These are phyloP conservation scores for Caligus rogercresseyi DNA, from an alignment of 1,140 invertebrate species.

Conservation along the genomic window DNA sequence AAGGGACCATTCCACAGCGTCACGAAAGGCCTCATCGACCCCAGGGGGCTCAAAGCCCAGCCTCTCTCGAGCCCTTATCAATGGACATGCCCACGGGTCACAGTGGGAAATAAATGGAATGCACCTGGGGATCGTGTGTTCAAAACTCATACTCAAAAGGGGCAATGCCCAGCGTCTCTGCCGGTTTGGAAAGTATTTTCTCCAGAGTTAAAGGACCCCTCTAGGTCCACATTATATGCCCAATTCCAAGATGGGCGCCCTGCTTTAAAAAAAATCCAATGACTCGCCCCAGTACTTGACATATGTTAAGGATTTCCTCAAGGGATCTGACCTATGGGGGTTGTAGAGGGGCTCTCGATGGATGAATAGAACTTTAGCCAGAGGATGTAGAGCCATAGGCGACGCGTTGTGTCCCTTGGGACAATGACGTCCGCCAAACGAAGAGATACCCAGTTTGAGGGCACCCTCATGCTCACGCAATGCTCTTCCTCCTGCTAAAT, in stretches of 20 bases:
- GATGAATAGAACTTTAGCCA: slow-evolving; percentile 30
- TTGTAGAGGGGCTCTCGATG: slow-evolving; percentile 27
- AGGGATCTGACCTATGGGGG: slow-evolving; percentile 26
- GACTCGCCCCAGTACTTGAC: slow-evolving; percentile 31
- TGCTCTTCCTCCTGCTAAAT: slow-evolving; percentile 18
- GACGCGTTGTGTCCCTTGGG: slow-evolving; percentile 32
- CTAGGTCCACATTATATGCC: slow-evolving; percentile 32
- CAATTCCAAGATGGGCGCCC: slow-evolving; percentile 26
- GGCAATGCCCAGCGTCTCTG: slow-evolving; percentile 23
- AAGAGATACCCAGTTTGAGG: slow-evolving; percentile 30
- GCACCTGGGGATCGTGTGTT: slow-evolving; percentile 23
- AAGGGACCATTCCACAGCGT: slow-evolving; percentile 1
- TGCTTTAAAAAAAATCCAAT: slow-evolving; percentile 25
- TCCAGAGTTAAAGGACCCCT: slow-evolving; percentile 26
- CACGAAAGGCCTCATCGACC: background rate
- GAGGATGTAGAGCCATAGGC: slow-evolving; percentile 35
- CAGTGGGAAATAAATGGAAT: slow-evolving; percentile 32
- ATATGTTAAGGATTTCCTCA: slow-evolving; percentile 32
- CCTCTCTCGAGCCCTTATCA: slow-evolving; percentile 27
- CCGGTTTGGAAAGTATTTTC: slow-evolving; percentile 26
- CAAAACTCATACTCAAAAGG: slow-evolving; percentile 22
- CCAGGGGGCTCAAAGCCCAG: slow-evolving; percentile 30
- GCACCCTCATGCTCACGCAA: slow-evolving; percentile 20
- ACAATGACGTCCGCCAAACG: slow-evolving; percentile 36
- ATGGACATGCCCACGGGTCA: slow-evolving; percentile 31